Percentiles rank a stretch among this genome's conserved stretches.
Evolutionary conservation across 2,888 invertebrate species (phyloP).

Genomic region (Zaprionus bogoriensis): DNA sequence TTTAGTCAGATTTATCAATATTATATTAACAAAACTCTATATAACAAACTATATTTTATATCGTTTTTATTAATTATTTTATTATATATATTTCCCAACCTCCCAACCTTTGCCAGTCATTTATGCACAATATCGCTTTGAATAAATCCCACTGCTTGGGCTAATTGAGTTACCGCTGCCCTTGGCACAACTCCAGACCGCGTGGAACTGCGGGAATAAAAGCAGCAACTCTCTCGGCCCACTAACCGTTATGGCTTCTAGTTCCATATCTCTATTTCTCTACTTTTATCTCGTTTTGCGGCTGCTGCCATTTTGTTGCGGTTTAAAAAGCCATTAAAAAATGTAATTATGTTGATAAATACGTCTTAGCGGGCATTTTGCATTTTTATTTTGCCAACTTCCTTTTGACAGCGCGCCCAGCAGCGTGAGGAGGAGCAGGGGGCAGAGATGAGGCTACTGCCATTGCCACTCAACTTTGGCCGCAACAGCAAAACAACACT

Average conservation of each 20-base stretch:
- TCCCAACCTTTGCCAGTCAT: neutral
- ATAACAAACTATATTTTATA: neutral
- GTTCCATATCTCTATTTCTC: conserved; percentile 29
- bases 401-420: conserved; percentile 38
- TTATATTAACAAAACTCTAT: no score
- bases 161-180: conserved; percentile 41
- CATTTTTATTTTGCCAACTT: conserved; percentile 57
- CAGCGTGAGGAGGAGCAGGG: neutral
- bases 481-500: conserved; percentile 53
- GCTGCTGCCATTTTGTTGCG: conserved; percentile 76
- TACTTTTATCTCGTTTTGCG: conserved; percentile 53
- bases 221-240: no score
- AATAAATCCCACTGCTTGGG: conserved; percentile 9
- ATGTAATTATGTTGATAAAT: conserved; percentile 81
- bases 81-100: no score
- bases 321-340: conserved; percentile 81
- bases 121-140: neutral
- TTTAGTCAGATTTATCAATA: no score
- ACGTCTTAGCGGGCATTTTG: conserved; percentile 71
- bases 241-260: conserved; percentile 20
- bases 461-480: conserved; percentile 63
- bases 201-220: no score
- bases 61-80: neutral
- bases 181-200: no score
- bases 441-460: conserved; percentile 25